These are phyloP conservation scores for Sapayoa aenigma DNA, from an alignment of 2,113 vertebrate species.

Conservation along the genomic window DNA sequence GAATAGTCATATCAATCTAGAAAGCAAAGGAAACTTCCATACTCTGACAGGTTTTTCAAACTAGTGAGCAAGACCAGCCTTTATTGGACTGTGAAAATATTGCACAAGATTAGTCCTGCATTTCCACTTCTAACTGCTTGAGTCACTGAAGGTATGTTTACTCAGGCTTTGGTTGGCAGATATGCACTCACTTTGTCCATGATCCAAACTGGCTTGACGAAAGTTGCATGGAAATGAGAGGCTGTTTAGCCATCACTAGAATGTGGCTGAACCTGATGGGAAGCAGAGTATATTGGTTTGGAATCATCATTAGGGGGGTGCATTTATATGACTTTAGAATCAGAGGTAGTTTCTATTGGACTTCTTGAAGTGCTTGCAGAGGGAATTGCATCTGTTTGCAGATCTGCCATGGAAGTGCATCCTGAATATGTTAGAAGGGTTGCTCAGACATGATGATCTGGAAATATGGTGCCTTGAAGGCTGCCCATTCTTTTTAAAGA, in stretches of 20 bases:
- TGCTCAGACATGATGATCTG: not conserved
- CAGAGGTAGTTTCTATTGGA: not conserved
- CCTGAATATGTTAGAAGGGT: not conserved
- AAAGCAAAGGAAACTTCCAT: not conserved
- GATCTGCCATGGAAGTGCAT: not conserved
- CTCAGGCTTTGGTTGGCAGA: slow-evolving; percentile 26
- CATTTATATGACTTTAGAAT: not conserved
- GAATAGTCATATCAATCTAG: not conserved
- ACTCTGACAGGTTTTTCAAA: not conserved
- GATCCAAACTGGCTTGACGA: not conserved
- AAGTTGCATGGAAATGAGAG: slow-evolving; percentile 2
- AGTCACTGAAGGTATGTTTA: slow-evolving; percentile 46
- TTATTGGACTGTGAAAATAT: not conserved
- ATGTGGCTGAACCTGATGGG: slow-evolving; percentile 4
- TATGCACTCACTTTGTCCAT: not conserved
- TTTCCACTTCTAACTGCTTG: not conserved
- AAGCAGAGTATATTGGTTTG: not conserved
- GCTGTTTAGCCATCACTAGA: not conserved
- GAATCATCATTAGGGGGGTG: not conserved
- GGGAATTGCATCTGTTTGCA: not conserved
- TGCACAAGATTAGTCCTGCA: not conserved
- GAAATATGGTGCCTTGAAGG: not conserved
- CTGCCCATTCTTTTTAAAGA: not conserved
- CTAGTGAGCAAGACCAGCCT: not conserved
- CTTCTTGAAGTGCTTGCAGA: not conserved